phyloP scores from a whole-genome alignment of 64 coral and sea anemone species.

The Stylophora pistillata region DNA sequence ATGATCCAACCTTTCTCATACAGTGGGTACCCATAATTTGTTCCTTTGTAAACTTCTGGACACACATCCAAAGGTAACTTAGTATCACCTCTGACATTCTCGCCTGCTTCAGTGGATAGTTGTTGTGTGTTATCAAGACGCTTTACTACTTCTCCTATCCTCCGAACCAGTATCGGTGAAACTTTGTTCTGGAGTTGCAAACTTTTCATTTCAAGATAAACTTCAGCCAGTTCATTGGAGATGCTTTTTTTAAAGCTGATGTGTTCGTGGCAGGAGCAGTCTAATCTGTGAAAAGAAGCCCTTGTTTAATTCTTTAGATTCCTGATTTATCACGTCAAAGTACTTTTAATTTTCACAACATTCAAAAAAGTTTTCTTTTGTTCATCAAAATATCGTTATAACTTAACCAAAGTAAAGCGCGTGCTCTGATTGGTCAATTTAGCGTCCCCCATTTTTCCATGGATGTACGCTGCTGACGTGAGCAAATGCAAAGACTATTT shows the following conservation, averaged over 20 bases:
- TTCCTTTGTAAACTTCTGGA: conserved; percentile 35
- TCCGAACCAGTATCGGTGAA: conserved; percentile 28
- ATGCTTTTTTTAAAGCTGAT: conserved; percentile 7
- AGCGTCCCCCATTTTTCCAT: too few species aligned
- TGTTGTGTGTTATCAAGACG: not conserved
- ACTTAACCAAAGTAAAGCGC: too few species aligned
- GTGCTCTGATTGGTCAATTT: too few species aligned
- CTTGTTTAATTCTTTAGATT: not conserved
- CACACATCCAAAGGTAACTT: conserved; percentile 35
- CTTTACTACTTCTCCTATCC: not conserved
- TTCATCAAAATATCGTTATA: too few species aligned
- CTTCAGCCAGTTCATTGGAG: not conserved
- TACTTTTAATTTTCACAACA: too few species aligned
- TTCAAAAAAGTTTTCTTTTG: too few species aligned
- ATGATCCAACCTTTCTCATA: conserved; percentile 26
- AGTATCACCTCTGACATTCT: not conserved
- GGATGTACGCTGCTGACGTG: too few species aligned
- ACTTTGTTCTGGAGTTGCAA: conserved; percentile 7
- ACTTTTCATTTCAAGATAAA: conserved; percentile 10
- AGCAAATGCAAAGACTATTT: too few species aligned
- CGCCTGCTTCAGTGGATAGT: not conserved
- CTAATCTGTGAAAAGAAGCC: not conserved
- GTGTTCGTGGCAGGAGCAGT: not conserved
- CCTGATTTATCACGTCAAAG: too few species aligned
- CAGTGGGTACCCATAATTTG: not conserved